Evolutionary conservation across 1,140 invertebrate species (phyloP), one percentile per base, ranked within the genome.

Genomic region (Drosophila guanche): DNA sequence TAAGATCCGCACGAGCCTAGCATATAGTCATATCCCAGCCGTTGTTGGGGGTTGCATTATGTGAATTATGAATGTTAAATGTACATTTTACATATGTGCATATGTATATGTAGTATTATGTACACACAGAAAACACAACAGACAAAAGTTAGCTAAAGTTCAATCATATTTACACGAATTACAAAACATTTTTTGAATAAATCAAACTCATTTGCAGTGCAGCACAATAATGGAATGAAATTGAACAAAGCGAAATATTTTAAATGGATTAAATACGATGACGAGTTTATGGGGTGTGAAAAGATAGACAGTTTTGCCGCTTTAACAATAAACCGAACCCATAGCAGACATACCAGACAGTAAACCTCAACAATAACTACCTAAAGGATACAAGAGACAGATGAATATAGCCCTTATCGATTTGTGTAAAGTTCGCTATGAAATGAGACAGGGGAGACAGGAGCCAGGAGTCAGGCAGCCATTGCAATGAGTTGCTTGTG

Each of bases 151-250:
- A 73, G 70, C 59, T 56, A 73, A 73, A 52, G 57, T 10, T 33
- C 68, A 72, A 72, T 51, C 60, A 79, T 85, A 79, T 77, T 83
- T 68, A 84, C 58, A 76, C 52, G n/a, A 83, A 65, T 47, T 53
- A 56, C 59, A 10, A 10, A 33, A 10, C 8, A 8, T 66, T 65
- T 85, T 76, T 79, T 85, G 56, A 79, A 85, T 85, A 85, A 79
- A 70, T 74, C 56, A 67, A 80, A 80, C 63, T 86, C 68, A 86
- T 85, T 85, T 85, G 83, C 83, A 86, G 83, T 88, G 83, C 83
- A 83, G 83, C 84, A 88, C 83, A 88, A 88, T 86, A 88, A 88
- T 78, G 76, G 72, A 80, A 63, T 50, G 29, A 75, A 70, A 79
- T 62, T 47, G 45, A 61, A 59, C 55, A 48, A 33, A 33, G 10